Conservation (phyloP, 2,888 invertebrate genomes). For the Cryptus viduatorius region DNA sequence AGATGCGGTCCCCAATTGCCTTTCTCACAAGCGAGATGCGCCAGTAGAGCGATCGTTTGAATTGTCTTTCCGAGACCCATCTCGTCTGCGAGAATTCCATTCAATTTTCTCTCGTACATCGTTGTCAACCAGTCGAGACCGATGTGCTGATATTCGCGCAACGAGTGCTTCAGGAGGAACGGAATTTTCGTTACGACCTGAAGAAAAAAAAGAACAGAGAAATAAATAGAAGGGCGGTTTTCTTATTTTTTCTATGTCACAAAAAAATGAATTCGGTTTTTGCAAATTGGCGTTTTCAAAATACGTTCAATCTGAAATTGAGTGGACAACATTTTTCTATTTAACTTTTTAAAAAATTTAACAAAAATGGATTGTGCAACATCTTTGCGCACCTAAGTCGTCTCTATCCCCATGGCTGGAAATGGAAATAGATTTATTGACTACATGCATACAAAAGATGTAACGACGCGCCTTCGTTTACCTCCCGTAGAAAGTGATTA, state of each 20-base stretch:
- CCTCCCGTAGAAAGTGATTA: constrained; percentile 80
- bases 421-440: constrained; percentile 49
- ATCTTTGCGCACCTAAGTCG: constrained; percentile 65
- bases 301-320: no score
- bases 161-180: constrained; percentile 94
- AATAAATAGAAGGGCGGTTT: not conserved
- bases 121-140: constrained; percentile 99
- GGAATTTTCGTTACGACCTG: constrained; percentile 97
- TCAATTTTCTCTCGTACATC: constrained; percentile 97
- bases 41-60: constrained; percentile 97
- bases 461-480: constrained; percentile 73
- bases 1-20: constrained; percentile 99
- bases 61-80: constrained; percentile 99
- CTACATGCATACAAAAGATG: constrained; percentile 70
- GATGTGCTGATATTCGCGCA: constrained; percentile 98
- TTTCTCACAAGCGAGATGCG: constrained; percentile 96
- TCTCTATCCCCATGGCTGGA: not conserved
- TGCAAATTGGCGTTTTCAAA: not conserved
- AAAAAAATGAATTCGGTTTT: not conserved
- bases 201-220: constrained; percentile 59
- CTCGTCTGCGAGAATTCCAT: constrained; percentile 98
- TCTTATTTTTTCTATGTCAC: not conserved
- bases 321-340: not conserved
- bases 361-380: constrained; percentile 63
- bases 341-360: not conserved